Conservation (phyloP, 2,113 vertebrate genomes). For the Sus scrofa region T2T-Sscrofa CM000812.6:108386001-108386500, state of each 20-base stretch:
- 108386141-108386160: background rate
- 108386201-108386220: too few species aligned
- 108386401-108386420: too few species aligned
- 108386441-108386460: background rate
- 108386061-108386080: background rate
- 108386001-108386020: background rate
- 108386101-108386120: background rate
- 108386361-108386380: too few species aligned
- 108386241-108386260: too few species aligned
- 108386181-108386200: background rate
- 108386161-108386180: background rate
- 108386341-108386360: too few species aligned
- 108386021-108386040: slow-evolving; percentile 24
- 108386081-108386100: background rate
- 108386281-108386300: too few species aligned
- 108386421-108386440: too few species aligned
- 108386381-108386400: too few species aligned
- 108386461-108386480: background rate
- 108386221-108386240: too few species aligned
- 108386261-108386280: too few species aligned
- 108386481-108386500: background rate
- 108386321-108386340: too few species aligned
- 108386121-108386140: background rate
- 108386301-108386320: too few species aligned
- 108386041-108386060: background rate